These are phyloP conservation scores for Galemys pyrenaicus DNA, from an alignment of 2,113 vertebrate genomes.

Conservation along the genomic window DNA sequence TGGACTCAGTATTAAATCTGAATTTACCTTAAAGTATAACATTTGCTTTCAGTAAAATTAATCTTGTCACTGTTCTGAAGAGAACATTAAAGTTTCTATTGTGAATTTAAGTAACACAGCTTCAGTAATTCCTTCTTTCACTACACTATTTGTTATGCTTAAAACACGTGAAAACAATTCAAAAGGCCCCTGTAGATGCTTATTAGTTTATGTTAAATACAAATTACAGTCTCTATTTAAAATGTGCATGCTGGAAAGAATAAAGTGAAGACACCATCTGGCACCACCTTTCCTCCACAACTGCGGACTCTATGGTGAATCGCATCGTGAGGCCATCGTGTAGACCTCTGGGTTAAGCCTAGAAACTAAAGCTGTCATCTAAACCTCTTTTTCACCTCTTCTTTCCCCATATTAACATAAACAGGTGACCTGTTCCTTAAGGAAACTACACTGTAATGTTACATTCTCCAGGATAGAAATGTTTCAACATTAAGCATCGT, in stretches of 20 bases:
- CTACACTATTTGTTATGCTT: not conserved
- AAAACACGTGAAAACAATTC: constrained; percentile 33
- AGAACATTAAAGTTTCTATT: not conserved
- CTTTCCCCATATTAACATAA: not conserved
- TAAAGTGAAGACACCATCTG: not conserved
- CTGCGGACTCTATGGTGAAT: not conserved
- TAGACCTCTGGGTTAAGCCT: not conserved
- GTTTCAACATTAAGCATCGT: constrained; percentile 6
- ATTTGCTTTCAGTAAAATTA: not conserved
- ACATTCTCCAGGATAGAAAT: not conserved
- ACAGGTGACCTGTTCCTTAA: not conserved
- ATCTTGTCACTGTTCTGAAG: not conserved
- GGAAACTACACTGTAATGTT: constrained; percentile 34
- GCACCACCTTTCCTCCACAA: not conserved
- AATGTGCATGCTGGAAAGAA: not conserved
- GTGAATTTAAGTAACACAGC: constrained; percentile 14
- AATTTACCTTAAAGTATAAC: not conserved
- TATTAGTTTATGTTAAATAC: not conserved
- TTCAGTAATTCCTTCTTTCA: constrained; percentile 31
- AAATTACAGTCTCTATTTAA: not conserved
- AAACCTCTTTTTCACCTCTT: not conserved
- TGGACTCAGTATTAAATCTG: not conserved
- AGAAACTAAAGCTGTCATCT: not conserved
- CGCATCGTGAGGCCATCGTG: not conserved
- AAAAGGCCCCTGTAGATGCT: not conserved